Base-by-base conservation (phyloP, 1,140 invertebrate species). In the Atta texana region DNA sequence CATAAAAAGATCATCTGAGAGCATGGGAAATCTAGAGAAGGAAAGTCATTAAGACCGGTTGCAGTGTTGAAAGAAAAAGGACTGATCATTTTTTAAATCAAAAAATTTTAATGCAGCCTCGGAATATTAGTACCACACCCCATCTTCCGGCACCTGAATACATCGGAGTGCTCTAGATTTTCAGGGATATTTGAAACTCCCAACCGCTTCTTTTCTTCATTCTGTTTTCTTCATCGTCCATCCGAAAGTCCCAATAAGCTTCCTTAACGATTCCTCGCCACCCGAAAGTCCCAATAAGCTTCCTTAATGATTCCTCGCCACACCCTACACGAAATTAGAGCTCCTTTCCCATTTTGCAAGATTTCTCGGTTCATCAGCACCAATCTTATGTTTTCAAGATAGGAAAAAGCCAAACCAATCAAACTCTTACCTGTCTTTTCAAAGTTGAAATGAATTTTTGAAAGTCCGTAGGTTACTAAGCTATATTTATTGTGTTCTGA, bases 71-170 rank as follows among this genome's bases (percentile, higher is more conserved):
- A 78, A 53, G 39, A 87, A 72, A 12, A 44, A 14, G 34, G 34
- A 55, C 31, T 72, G 75, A 55, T 44, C 74, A 87, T 90, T 89
- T 90, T 90, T 90, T 78, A 89, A 71, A 59, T 86, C 59, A 86
- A 28, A 69, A 64, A 89, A 85, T 85, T 39, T 85, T 49, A 55
- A 31, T 55, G 61, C 75, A 63, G 66, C 55, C 28, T n/a, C 55
- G n/a, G 51, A 80, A 89, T 71, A 86, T 71, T 39, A 59, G 44
- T 81, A 61, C 89, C 90, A 88, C 88, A 86, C 90, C 90, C 90
- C 87, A 85, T 89, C 84, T 90, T 91, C 90, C 86, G 87, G 87
- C 87, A 91, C 86, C 86, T 92, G 53, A 71, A 88, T 88, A 59
- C 77, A 84, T 85, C 78, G 44, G 85, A 2, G 39, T 84, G 78